A percentile compares a stretch with the other conserved stretches of the same genome.
Conservation (phyloP, 92 coral and sea anemone genomes). For the Phymanthus crucifer region DNA sequence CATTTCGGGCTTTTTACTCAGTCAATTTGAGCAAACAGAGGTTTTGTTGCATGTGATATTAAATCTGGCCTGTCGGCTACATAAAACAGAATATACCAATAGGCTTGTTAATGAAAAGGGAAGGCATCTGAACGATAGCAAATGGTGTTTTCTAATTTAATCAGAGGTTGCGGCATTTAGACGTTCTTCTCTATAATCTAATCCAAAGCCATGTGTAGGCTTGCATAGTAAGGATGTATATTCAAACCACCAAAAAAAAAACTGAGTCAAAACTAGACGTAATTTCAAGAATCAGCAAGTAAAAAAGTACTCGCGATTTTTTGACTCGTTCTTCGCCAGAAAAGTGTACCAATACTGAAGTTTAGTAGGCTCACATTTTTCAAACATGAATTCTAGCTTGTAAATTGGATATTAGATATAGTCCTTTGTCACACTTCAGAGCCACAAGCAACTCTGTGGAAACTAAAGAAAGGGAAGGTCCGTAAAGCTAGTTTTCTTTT, state of each 20-base stretch:
- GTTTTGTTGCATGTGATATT: slow-evolving; percentile 45
- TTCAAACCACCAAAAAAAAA: neutral
- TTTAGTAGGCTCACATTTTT: neutral
- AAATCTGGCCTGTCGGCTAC: slow-evolving; percentile 49
- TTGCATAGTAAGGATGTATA: neutral
- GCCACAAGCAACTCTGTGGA: no score
- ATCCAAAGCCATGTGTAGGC: slow-evolving; percentile 29
- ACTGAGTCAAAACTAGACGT: neutral
- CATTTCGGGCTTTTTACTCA: slow-evolving; percentile 56
- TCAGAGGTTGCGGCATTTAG: slow-evolving; percentile 37
- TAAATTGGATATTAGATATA: neutral
- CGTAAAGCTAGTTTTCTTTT: no score
- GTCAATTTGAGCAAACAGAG: slow-evolving; percentile 59
- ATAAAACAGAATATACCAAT: slow-evolving; percentile 39
- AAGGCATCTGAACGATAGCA: slow-evolving; percentile 29
- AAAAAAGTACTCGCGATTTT: neutral
- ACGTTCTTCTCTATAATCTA: slow-evolving; percentile 19
- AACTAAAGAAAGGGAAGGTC: neutral
- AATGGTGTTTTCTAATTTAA: slow-evolving; percentile 37
- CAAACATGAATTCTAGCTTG: neutral
- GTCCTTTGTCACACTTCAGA: no score
- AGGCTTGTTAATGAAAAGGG: slow-evolving; percentile 34
- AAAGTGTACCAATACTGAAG: no score
- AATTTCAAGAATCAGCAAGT: neutral
- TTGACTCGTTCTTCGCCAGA: no score